These are phyloP conservation scores for Drosophila pruinosa DNA, from an alignment of 1,140 invertebrate species.

Conservation along the genomic window DNA sequence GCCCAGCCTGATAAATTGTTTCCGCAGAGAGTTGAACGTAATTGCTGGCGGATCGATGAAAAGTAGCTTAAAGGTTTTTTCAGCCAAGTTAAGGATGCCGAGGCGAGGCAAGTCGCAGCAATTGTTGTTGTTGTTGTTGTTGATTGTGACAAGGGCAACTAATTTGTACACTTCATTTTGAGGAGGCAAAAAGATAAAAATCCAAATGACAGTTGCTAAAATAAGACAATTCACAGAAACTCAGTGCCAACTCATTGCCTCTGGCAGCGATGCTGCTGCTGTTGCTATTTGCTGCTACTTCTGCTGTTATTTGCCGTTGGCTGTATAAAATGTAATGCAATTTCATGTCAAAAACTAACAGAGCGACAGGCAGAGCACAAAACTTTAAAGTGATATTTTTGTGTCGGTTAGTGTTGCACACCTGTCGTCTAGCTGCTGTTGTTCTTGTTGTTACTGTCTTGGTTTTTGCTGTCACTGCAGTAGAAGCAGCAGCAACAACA, in stretches of 20 bases:
- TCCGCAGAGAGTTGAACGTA: constrained; percentile 74
- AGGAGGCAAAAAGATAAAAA: constrained; percentile 28
- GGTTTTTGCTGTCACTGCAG: constrained; percentile 66
- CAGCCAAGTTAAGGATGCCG: constrained; percentile 14
- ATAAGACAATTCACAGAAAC: constrained; percentile 62
- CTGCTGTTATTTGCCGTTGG: constrained; percentile 30
- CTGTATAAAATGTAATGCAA: constrained; percentile 75
- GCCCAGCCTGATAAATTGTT: constrained; percentile 78
- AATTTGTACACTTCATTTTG: constrained; percentile 76
- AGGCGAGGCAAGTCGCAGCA: constrained; percentile 10
- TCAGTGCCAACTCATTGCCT: constrained; percentile 45
- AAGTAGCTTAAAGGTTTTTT: constrained; percentile 70
- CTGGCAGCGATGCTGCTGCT: constrained; percentile 7
- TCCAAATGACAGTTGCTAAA: constrained; percentile 73
- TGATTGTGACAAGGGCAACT: constrained; percentile 74
- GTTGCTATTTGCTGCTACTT: neutral
- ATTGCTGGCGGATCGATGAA: constrained; percentile 78
- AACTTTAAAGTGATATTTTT: constrained; percentile 81
- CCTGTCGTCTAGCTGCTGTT: constrained; percentile 42
- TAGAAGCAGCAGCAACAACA: constrained; percentile 1
- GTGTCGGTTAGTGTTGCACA: constrained; percentile 67
- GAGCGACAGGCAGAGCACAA: constrained; percentile 61
- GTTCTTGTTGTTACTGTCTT: constrained; percentile 33
- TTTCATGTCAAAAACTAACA: constrained; percentile 79
- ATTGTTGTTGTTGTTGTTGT: constrained; percentile 16